These are phyloP conservation scores for Ochlodes sylvanus DNA, from an alignment of 2,888 invertebrate genomes.

Conservation along the genomic window DNA sequence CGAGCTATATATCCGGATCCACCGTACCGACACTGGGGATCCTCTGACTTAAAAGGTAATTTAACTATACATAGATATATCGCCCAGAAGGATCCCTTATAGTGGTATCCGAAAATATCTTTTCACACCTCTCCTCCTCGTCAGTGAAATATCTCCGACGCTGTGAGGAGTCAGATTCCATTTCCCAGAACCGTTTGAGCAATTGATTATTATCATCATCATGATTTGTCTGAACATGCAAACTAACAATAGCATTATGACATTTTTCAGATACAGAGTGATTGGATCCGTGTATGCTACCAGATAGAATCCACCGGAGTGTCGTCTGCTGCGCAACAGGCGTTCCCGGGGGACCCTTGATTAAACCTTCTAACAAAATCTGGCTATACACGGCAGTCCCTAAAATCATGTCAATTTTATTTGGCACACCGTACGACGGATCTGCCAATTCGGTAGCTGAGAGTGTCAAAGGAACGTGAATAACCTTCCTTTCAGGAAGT, in stretches of 20 bases:
- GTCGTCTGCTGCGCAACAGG: conserved; percentile 40
- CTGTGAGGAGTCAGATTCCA: background rate
- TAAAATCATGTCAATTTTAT: conserved; percentile 43
- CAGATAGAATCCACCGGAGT: conserved; percentile 47
- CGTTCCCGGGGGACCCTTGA: conserved; percentile 36
- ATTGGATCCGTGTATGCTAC: conserved; percentile 11
- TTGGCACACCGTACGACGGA: conserved; percentile 37
- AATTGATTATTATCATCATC: background rate
- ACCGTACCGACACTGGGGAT: conserved; percentile 27
- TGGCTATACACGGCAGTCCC: conserved; percentile 45
- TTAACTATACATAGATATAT: conserved; percentile 15
- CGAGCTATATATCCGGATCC: conserved; percentile 32
- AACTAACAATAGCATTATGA: conserved; percentile 4
- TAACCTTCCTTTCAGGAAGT: conserved; percentile 6
- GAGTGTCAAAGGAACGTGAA: background rate
- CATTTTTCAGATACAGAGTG: conserved; percentile 1
- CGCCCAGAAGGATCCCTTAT: background rate
- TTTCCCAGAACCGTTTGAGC: conserved; percentile 2
- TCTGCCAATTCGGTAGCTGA: conserved; percentile 33
- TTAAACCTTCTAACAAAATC: conserved; percentile 43
- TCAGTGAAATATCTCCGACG: background rate
- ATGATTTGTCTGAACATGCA: background rate
- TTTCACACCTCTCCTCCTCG: conserved; percentile 16
- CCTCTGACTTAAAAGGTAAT: no score
- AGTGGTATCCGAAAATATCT: conserved; percentile 3